phyloP scores from a whole-genome alignment of 2,888 invertebrate species.

The Athetis lepigone region DNA sequence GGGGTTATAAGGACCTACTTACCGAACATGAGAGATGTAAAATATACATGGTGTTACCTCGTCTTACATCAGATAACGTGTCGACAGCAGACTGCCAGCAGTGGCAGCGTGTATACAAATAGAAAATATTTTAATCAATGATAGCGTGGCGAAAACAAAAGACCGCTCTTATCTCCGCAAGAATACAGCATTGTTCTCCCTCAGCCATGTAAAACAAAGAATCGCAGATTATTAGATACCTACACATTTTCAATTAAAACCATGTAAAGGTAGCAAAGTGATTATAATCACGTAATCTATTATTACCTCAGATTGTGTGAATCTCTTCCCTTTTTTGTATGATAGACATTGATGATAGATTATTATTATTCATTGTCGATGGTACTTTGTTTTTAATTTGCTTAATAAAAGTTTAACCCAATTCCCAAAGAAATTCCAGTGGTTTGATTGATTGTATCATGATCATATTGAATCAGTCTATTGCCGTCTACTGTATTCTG shows the following conservation, averaged over 20 bases:
- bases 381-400: neutral
- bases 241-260: conserved; percentile 27
- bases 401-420: neutral
- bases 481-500: too few relatives aligned
- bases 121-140: conserved; percentile 32
- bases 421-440: neutral
- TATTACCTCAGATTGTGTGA: too few relatives aligned
- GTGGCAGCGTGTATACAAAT: conserved; percentile 11
- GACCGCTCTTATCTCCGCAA: conserved; percentile 46
- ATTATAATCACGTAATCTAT: neutral
- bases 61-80: neutral
- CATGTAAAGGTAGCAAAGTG: neutral
- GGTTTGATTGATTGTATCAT: too few relatives aligned
- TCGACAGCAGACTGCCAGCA: conserved; percentile 10
- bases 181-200: conserved; percentile 55
- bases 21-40: too few relatives aligned
- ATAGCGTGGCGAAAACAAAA: conserved; percentile 38
- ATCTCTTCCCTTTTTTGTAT: too few relatives aligned
- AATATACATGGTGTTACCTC: too few relatives aligned
- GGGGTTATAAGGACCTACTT: too few relatives aligned
- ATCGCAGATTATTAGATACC: conserved; percentile 24
- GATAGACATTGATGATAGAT: too few relatives aligned
- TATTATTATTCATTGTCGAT: too few relatives aligned
- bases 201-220: conserved; percentile 34
- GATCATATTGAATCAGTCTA: neutral